Evolutionary conservation across 53 echinoderm and acorn worm species (phyloP), one percentile per base, ranked within the genome.

Genomic region (Paracentrotus lividus): DNA sequence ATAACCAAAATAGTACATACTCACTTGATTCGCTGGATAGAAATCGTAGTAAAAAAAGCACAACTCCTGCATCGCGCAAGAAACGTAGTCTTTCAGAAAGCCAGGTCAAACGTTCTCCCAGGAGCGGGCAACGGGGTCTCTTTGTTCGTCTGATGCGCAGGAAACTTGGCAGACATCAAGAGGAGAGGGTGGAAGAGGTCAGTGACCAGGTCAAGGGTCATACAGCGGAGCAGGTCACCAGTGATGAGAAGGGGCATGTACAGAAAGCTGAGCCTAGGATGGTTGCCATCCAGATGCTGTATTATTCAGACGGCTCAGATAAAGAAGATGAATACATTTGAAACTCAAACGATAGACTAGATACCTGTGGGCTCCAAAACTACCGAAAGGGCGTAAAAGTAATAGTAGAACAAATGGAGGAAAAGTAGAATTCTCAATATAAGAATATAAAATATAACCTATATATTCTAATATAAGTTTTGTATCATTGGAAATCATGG

Each of bases 231-330:
- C n/a, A 81, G 81, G 47, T 45, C 32, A 26, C n/a, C 34, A 54
- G 47, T 9, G 86, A 29, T 56, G 43, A 58, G 1, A 42, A 7
- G 7, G 40, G 44, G 65, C 89, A 8, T 65, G 65, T n/a, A 43
- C 89, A 43, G 60, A 89, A 64, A 47, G 44, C 89, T 0, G 89
- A 89, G 65, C 89, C 89, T 9, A 38, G 64, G 18, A 89, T 89
- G 89, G 89, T 89, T 21, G 89, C 89, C 33, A 89, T 89, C n/a
- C 89, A 89, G 44, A 89, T 89, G 89, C 89, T 89, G 8, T 89
- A 89, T 47, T 89, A 89, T 20, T 61, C 60, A 23, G 89, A 89
- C 44, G 86, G 86, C 56, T 86, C 86, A 12, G 86, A 86, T 49
- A 56, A 86, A 7, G 86, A 53, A 23, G 86, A 86, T 1, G 86